A percentile compares a stretch with the other conserved stretches of the same genome.
Conservation (phyloP, 2,113 vertebrate genomes). For the Elachura formosa region DNA sequence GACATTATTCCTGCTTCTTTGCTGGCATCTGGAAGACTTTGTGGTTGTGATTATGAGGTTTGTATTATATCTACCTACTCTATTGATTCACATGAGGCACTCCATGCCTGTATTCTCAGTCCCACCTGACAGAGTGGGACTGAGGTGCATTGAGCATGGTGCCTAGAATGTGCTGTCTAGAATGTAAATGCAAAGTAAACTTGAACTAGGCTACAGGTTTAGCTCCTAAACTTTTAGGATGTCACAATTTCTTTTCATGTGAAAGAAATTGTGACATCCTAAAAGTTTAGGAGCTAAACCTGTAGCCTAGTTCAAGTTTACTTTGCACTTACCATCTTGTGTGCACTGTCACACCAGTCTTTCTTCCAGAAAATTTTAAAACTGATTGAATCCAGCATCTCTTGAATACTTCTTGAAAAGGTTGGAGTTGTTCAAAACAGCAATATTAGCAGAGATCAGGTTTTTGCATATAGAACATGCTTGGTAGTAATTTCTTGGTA, state of each 20-base stretch:
- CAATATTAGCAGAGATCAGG: background rate
- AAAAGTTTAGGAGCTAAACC: background rate
- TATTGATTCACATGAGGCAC: background rate
- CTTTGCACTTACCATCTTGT: background rate
- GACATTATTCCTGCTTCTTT: conserved; percentile 3
- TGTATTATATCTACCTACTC: background rate
- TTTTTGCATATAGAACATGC: background rate
- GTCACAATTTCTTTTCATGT: no score
- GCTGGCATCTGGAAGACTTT: conserved; percentile 5
- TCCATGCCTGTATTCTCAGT: background rate
- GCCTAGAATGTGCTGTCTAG: no score
- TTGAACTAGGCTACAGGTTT: no score
- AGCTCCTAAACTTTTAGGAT: no score
- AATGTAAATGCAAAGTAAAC: no score
- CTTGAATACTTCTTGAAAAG: background rate
- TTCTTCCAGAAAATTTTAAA: background rate
- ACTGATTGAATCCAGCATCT: background rate
- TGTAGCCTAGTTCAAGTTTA: background rate
- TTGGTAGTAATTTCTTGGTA: background rate
- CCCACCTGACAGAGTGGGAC: background rate
- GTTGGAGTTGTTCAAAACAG: background rate
- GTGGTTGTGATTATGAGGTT: background rate
- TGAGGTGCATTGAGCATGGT: background rate
- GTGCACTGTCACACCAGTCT: background rate
- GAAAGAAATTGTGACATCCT: background rate